Base-by-base conservation (phyloP, 37 sponge, comb jelly and placozoan species). In the Aphrocallistes beatrix region DNA sequence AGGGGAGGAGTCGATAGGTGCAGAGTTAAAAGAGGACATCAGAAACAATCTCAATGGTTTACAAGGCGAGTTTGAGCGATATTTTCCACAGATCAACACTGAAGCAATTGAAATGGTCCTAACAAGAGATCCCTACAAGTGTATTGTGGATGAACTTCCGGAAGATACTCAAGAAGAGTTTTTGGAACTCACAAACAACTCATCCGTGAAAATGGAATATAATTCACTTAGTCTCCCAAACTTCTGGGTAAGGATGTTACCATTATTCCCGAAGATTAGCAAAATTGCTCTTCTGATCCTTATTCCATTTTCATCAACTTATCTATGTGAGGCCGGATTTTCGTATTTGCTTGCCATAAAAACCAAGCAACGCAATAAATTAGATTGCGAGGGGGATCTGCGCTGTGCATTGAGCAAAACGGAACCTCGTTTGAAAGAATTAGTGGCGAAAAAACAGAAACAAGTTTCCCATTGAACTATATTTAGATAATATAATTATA, bases 251-350 rank as follows among this genome's bases (percentile, higher is more conserved):
- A 60, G 21, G 34, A 60, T 60, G 75, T 60, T 60, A 60, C 25
- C 75, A 60, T 21, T 60, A 32, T 60, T 60, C 34, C 75, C 75
- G n/a, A 17, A 47, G n/a, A 30, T 25, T 60, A 3, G n/a, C 28
- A 19, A 60, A 60, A 60, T 25, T 60, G 75, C 75, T 32, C 75
- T 60, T 60, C 75, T 60, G 75, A 60, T 60, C 75, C 75, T 60
- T 8, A n/a, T n/a, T n/a, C n/a, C n/a, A n/a, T n/a, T n/a, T n/a
- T n/a, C n/a, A 60, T 60, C 75, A 60, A 60, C 75, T 60, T 60
- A 60, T 28, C 75, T 60, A 60, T 60, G 75, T 60, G 75, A 60
- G 75, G 75, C 75, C 75, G 75, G 75, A 13, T 60, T 60, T 60
- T 60, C 75, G 75, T 60, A 19, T 60, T 13, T 42, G 45, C 45